These are phyloP conservation scores for Byasa hedistus DNA, from an alignment of 2,888 invertebrate genomes.

Conservation along the genomic window DNA sequence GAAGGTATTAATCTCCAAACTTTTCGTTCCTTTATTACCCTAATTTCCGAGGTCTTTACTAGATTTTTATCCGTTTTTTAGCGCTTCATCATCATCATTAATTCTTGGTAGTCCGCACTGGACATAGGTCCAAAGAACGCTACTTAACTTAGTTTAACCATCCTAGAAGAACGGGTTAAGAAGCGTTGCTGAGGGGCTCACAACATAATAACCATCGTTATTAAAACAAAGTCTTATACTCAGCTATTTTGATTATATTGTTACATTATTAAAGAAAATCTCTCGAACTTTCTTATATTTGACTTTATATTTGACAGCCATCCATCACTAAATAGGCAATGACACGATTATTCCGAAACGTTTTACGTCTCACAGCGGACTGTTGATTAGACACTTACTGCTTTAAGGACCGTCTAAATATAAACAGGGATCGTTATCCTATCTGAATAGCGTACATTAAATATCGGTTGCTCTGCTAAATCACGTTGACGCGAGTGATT, in stretches of 20 bases:
- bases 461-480: constrained; percentile 78
- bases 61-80: too few relatives aligned
- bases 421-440: constrained; percentile 66
- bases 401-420: constrained; percentile 66
- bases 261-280: not conserved
- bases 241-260: not conserved
- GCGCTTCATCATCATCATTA: too few relatives aligned
- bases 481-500: constrained; percentile 76
- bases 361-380: constrained; percentile 19
- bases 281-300: not conserved
- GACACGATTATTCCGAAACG: constrained; percentile 23
- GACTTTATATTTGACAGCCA: too few relatives aligned
- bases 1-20: too few relatives aligned
- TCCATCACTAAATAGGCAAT: constrained; percentile 2
- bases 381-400: constrained; percentile 63
- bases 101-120: too few relatives aligned
- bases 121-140: too few relatives aligned
- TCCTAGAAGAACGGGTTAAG: too few relatives aligned
- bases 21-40: too few relatives aligned
- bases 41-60: too few relatives aligned
- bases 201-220: too few relatives aligned
- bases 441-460: constrained; percentile 75
- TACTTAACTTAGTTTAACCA: too few relatives aligned
- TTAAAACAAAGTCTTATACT: not conserved
- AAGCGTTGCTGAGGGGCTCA: too few relatives aligned